Percentiles rank a stretch among this genome's conserved stretches.
Evolutionary conservation across 2,113 vertebrate genomes (phyloP).

Genomic region (Oxyruncus cristatus): DNA sequence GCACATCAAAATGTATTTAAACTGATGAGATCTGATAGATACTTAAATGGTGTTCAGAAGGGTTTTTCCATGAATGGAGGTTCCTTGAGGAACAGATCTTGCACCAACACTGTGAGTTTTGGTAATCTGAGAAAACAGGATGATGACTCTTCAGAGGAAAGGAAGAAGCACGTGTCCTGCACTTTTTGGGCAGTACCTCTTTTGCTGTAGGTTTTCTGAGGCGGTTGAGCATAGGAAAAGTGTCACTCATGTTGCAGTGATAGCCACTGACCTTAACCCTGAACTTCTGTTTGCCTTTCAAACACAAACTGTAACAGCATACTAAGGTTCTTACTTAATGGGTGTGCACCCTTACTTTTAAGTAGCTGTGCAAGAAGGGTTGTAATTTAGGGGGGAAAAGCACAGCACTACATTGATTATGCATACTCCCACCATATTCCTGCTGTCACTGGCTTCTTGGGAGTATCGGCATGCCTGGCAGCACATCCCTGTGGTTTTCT

Average conservation of each 20-base stretch:
- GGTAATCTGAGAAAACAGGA: background rate
- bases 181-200: background rate
- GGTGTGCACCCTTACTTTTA: background rate
- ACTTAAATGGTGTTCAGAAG: background rate
- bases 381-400: background rate
- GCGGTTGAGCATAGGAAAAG: background rate
- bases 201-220: background rate
- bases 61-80: background rate
- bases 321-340: background rate
- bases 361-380: background rate
- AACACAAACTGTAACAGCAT: background rate
- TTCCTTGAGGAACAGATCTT: background rate
- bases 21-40: background rate
- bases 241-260: background rate
- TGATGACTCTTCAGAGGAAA: background rate
- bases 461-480: background rate
- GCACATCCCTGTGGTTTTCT: slow-evolving; percentile 25
- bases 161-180: background rate
- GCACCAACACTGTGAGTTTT: background rate
- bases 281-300: background rate
- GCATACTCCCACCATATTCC: background rate
- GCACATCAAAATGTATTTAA: slow-evolving; percentile 18
- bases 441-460: background rate
- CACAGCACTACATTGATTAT: background rate
- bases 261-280: background rate